Percentiles rank a stretch among this genome's conserved stretches.
These are phyloP conservation scores for Myiopsitta monachus DNA, from an alignment of 2,113 vertebrate genomes.

Conservation along the genomic window DNA sequence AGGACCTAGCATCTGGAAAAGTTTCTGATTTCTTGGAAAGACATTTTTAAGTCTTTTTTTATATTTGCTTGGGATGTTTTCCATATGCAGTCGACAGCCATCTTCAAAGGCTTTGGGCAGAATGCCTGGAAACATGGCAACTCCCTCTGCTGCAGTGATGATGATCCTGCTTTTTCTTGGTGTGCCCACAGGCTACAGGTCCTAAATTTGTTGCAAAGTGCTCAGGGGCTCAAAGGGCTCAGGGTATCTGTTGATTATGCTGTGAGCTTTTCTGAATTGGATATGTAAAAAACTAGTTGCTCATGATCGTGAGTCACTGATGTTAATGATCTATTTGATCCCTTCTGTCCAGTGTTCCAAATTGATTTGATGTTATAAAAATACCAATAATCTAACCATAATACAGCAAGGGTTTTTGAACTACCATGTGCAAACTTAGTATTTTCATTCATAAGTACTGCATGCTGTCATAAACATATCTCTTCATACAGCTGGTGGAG, in stretches of 20 bases:
- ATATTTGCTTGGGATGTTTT: background rate
- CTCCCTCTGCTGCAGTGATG: fast-evolving
- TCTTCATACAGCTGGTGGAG: background rate
- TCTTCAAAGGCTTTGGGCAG: background rate
- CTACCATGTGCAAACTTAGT: background rate
- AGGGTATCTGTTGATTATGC: background rate
- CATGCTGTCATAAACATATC: background rate
- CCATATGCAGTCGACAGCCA: background rate
- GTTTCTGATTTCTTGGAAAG: background rate
- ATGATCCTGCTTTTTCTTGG: background rate
- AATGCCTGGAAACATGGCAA: background rate
- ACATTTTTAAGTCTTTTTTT: background rate
- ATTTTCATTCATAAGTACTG: background rate
- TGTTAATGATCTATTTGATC: background rate
- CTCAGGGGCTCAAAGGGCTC: background rate
- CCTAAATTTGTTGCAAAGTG: background rate
- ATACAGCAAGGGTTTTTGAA: background rate
- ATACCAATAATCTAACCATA: background rate
- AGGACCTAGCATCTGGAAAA: background rate
- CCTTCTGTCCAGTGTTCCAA: background rate
- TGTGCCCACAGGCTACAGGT: background rate
- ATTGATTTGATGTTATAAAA: background rate
- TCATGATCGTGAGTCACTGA: background rate
- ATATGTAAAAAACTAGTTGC: background rate
- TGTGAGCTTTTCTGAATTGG: background rate